Evolutionary conservation across 35 echinoderm and acorn worm genomes (phyloP), one percentile per base, ranked within the genome.

Genomic region (Lytechinus pictus): DNA sequence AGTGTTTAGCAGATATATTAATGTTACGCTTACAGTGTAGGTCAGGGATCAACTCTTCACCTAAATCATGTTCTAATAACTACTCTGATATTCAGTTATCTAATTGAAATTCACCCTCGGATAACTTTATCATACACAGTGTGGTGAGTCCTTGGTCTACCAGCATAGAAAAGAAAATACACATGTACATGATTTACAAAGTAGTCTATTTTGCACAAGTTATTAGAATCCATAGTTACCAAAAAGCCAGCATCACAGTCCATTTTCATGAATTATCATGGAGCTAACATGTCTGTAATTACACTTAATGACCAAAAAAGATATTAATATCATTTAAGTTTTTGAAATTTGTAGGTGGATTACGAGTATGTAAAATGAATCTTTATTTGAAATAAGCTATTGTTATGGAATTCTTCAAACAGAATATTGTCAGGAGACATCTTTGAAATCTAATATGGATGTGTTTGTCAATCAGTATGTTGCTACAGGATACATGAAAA

Each of bases 141-240:
- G 21, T 24, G 66, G 8, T 79, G 16, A 8, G 13, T 58, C 9
- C 56, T 58, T 58, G 56, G 13, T 58, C 56, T 13, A 2, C 56
- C 56, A 58, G 56, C 13, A 10, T 11, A 58, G 56, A 24, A n/a
- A 79, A 79, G 19, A 44, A 44, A 44, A 79, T 24, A 24, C 6
- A 24, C 66, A 79, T n/a, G 66, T 79, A n/a, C 66, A 79, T 24
- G 66, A 79, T 79, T 79, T 79, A 79, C 66, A 79, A 79, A 79
- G 16, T 24, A 79, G 66, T 79, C 33, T 44, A 24, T 79, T 79
- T 58, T 79, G 66, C 66, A 79, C 19, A 24, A 79, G n/a, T 79
- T 24, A 79, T 79, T 58, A 58, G 56, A 58, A 13, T 58, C 9
- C 56, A 58, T 58, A 58, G 56, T 58, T 58, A 58, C 55, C 55